These are phyloP conservation scores for Diploscapter pachys DNA, from an alignment of 1,140 invertebrate genomes.

Conservation along the genomic window DNA sequence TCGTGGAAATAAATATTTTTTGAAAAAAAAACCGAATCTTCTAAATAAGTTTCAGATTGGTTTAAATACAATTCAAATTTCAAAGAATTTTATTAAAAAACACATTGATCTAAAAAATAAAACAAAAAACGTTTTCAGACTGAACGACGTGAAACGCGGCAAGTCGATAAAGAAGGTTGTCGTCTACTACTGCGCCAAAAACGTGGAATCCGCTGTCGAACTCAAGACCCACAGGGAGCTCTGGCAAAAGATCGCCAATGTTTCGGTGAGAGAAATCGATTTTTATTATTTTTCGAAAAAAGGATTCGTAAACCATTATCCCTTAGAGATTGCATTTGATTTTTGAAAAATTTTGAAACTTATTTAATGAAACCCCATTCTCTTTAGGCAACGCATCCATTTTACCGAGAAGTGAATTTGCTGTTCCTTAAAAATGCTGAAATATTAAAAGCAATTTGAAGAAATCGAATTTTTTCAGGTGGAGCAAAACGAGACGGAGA, in stretches of 20 bases:
- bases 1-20: too few relatives aligned
- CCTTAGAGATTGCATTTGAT: not conserved
- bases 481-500: slow-evolving; percentile 46
- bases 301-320: not conserved
- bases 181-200: slow-evolving; percentile 17
- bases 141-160: slow-evolving; percentile 87
- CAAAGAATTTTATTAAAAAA: too few relatives aligned
- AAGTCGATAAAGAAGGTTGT: slow-evolving; percentile 79
- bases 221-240: slow-evolving; percentile 14
- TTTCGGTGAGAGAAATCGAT: not conserved
- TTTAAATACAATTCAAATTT: too few relatives aligned
- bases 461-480: not conserved
- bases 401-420: too few relatives aligned
- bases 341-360: not conserved
- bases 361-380: too few relatives aligned
- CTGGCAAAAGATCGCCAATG: slow-evolving; percentile 5
- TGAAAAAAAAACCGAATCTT: too few relatives aligned
- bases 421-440: too few relatives aligned
- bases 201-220: slow-evolving; percentile 5
- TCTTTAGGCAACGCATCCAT: too few relatives aligned
- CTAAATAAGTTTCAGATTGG: too few relatives aligned
- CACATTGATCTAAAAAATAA: too few relatives aligned
- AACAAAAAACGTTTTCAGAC: slow-evolving; percentile 63
- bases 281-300: not conserved
- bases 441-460: too few relatives aligned